Percentiles rank a stretch among this genome's conserved stretches.
phyloP scores from a whole-genome alignment of 2,113 vertebrate genomes.

The Grammomys dolichurus region DNA sequence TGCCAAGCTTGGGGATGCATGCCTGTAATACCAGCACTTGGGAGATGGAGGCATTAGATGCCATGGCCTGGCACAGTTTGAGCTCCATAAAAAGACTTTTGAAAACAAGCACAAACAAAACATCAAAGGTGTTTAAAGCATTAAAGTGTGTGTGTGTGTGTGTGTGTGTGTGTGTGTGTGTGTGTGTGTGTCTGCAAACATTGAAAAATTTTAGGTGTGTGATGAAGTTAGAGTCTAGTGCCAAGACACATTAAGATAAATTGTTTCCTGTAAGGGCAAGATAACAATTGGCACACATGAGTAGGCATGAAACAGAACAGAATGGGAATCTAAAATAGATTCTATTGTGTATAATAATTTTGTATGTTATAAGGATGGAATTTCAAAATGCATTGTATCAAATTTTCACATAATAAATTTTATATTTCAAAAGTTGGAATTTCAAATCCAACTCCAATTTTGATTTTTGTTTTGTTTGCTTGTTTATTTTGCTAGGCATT shows the following conservation, averaged over 20 bases:
- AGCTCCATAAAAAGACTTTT: neutral
- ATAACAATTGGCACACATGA: neutral
- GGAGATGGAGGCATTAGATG: neutral
- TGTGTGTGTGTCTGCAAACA: neutral
- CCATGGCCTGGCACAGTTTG: neutral
- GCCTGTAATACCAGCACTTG: neutral
- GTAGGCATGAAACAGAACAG: neutral
- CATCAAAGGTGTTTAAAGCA: slow-evolving; percentile 27
- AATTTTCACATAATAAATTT: neutral
- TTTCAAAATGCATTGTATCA: neutral
- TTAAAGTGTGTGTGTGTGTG: neutral
- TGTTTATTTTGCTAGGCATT: neutral
- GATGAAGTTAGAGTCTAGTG: neutral
- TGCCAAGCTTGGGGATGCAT: neutral
- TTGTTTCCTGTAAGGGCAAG: slow-evolving; percentile 18
- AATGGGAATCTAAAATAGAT: slow-evolving; percentile 23
- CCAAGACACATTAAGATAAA: neutral
- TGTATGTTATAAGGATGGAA: neutral
- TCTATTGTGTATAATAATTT: neutral
- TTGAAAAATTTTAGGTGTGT: neutral
- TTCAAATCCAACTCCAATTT: neutral
- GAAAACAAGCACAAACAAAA: neutral
- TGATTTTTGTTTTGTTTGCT: neutral
- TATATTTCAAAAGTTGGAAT: neutral
- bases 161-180: neutral